These are phyloP conservation scores for Notarius quadriscutis DNA, from an alignment of 2,113 vertebrate genomes.

Conservation along the genomic window DNA sequence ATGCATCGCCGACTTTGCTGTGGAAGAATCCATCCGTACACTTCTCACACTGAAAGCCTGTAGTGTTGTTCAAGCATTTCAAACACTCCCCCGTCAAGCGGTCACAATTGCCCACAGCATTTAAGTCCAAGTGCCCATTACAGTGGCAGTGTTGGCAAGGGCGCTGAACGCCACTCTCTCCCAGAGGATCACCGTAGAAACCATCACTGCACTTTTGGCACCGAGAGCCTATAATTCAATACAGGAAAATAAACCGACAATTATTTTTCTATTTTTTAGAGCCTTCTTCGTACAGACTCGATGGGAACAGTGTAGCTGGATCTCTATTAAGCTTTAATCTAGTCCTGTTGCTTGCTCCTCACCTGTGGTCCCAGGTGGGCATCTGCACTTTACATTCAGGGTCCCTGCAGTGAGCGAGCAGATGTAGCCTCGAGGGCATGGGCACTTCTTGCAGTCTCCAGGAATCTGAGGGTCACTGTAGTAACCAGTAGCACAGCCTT, in stretches of 20 bases:
- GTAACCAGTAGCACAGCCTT: constrained; percentile 74
- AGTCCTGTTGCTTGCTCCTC: constrained; percentile 32
- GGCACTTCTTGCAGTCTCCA: constrained; percentile 73
- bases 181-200: constrained; percentile 80
- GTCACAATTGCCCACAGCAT: constrained; percentile 78
- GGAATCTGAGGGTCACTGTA: constrained; percentile 73
- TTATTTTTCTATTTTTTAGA: background rate
- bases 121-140: constrained; percentile 74
- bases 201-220: constrained; percentile 85
- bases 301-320: background rate
- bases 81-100: constrained; percentile 78
- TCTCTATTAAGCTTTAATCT: background rate
- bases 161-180: constrained; percentile 58
- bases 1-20: constrained; percentile 68
- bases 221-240: constrained; percentile 69
- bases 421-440: constrained; percentile 73
- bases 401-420: constrained; percentile 71
- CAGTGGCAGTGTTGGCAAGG: constrained; percentile 81
- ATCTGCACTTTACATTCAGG: constrained; percentile 75
- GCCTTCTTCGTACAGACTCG: background rate
- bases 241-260: background rate
- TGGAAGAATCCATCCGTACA: constrained; percentile 81
- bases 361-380: constrained; percentile 81
- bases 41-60: constrained; percentile 75
- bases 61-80: constrained; percentile 82